Evolutionary conservation across 1,140 invertebrate genomes (phyloP).

Genomic region (Aphis craccivora): DNA sequence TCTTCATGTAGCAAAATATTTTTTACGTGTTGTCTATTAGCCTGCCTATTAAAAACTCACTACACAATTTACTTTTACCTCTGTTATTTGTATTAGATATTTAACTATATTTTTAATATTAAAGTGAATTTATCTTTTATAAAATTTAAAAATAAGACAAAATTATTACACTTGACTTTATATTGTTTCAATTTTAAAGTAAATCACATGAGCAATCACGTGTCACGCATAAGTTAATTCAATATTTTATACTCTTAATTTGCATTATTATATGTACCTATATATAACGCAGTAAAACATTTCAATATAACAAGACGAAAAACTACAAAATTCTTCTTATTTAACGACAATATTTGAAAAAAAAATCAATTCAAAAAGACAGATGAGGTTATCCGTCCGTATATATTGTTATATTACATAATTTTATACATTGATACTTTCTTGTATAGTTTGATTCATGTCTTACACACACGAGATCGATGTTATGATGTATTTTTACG

Average conservation of each 20-base stretch:
- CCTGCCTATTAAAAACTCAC: neutral
- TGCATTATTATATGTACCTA: neutral
- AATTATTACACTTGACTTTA: neutral
- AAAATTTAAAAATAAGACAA: neutral
- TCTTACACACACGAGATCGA: neutral
- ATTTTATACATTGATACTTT: neutral
- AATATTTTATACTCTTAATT: neutral
- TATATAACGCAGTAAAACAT: neutral
- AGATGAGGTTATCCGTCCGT: neutral
- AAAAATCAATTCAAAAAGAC: neutral
- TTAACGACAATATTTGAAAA: neutral
- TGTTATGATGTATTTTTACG: constrained; percentile 28
- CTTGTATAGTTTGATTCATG: neutral
- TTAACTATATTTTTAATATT: neutral
- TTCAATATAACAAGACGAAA: neutral
- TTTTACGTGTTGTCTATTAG: neutral
- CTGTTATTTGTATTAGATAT: neutral
- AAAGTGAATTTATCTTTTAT: neutral
- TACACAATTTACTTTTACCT: neutral
- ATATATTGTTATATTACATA: no score
- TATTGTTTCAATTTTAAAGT: neutral
- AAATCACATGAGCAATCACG: neutral
- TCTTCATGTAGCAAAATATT: no score
- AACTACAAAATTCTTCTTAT: neutral
- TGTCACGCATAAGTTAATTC: neutral